These are phyloP conservation scores for Betta splendens DNA, from an alignment of 2,797 vertebrate genomes.

Conservation along the genomic window DNA sequence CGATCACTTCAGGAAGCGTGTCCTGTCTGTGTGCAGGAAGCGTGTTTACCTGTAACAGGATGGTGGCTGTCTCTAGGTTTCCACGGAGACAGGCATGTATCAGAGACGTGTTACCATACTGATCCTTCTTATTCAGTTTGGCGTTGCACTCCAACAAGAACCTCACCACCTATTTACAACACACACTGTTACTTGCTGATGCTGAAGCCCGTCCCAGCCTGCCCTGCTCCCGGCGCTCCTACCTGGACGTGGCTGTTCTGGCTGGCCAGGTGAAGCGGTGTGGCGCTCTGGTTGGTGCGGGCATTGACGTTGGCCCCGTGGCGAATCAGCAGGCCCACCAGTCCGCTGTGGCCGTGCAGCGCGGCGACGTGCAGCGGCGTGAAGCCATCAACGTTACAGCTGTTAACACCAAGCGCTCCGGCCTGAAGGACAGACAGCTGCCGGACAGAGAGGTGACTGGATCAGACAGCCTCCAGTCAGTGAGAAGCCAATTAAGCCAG, in stretches of 20 bases:
- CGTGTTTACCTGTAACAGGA: slow-evolving; percentile 85
- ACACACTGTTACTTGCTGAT: not conserved
- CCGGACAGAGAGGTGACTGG: slow-evolving; percentile 9
- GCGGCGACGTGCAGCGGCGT: slow-evolving; percentile 89
- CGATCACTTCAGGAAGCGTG: not conserved
- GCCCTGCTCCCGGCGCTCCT: not conserved
- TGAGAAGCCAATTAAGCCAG: too few species aligned
- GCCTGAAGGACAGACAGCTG: slow-evolving; percentile 78
- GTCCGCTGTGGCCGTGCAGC: slow-evolving; percentile 82
- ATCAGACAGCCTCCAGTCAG: not conserved
- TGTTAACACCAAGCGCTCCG: slow-evolving; percentile 85
- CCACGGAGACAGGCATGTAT: slow-evolving; percentile 88
- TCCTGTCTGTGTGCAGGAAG: not conserved
- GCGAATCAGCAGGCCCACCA: slow-evolving; percentile 83
- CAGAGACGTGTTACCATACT: slow-evolving; percentile 91
- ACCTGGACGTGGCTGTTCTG: slow-evolving; percentile 90
- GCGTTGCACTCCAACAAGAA: slow-evolving; percentile 86
- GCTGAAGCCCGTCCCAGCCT: not conserved
- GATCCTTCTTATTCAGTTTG: slow-evolving; percentile 92
- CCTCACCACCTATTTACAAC: slow-evolving; percentile 86
- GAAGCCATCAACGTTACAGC: slow-evolving; percentile 84
- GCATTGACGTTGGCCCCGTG: slow-evolving; percentile 85
- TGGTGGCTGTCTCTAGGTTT: slow-evolving; percentile 81
- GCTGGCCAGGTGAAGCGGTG: slow-evolving; percentile 92
- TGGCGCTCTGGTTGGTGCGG: slow-evolving; percentile 80